phyloP scores from a whole-genome alignment of 2,888 invertebrate species.

The Agelastica alni region DNA sequence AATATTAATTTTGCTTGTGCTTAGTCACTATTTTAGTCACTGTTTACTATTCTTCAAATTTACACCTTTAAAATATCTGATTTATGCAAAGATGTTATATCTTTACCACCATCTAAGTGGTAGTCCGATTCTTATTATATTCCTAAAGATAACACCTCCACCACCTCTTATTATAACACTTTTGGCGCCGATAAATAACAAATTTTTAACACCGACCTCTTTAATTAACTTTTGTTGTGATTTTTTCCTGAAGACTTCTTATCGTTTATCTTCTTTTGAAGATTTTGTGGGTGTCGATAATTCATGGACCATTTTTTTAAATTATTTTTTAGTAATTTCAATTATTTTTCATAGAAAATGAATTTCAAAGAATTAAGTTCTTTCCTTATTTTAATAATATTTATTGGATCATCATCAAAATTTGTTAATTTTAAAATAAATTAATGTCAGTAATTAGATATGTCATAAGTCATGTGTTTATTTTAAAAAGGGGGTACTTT shows the following conservation, averaged over 20 bases:
- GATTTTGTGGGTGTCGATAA: background rate
- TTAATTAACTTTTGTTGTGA: conserved; percentile 27
- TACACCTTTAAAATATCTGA: conserved; percentile 48
- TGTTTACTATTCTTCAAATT: conserved; percentile 33
- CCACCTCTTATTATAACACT: conserved; percentile 48
- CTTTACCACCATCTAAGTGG: conserved; percentile 54
- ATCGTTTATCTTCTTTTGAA: background rate
- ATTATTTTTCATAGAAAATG: background rate
- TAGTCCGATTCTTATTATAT: conserved; percentile 49
- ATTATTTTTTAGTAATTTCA: background rate
- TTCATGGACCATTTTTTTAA: background rate
- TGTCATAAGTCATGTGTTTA: too few species aligned
- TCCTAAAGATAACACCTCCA: conserved; percentile 48
- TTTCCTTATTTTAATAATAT: too few species aligned
- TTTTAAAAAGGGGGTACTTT: too few species aligned
- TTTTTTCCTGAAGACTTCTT: conserved; percentile 5
- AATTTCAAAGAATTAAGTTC: too few species aligned
- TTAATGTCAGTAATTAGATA: too few species aligned
- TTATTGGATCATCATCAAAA: too few species aligned
- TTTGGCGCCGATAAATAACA: conserved; percentile 50
- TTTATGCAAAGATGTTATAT: conserved; percentile 49
- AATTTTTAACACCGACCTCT: conserved; percentile 35
- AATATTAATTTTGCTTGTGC: too few species aligned
- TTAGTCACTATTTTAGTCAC: too few species aligned
- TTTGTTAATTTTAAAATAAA: too few species aligned